Conservation (phyloP, 2,113 vertebrate genomes). For the Vicugna pacos region DNA sequence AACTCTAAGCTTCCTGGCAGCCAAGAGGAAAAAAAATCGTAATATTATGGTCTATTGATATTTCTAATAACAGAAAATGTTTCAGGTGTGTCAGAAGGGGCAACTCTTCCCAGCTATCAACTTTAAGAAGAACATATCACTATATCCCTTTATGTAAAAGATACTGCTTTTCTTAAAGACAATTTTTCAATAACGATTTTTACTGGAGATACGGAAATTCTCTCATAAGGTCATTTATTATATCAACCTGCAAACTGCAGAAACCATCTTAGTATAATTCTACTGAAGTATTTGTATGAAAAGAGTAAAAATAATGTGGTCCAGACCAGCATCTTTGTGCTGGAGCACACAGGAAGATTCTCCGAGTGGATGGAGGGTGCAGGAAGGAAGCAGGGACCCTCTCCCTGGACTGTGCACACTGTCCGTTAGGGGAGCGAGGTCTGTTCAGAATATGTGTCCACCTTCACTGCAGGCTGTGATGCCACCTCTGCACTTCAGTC, state of each 20-base stretch:
- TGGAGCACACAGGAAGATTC: too few relatives aligned
- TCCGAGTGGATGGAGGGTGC: accelerated
- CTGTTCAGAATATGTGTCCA: accelerated
- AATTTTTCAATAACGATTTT: background rate
- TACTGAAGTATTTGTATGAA: background rate
- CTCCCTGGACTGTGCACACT: too few relatives aligned
- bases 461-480: accelerated
- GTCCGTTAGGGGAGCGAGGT: background rate
- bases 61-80: background rate
- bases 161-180: background rate
- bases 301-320: background rate
- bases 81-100: background rate
- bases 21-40: background rate
- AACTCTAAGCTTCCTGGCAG: background rate
- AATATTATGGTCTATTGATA: background rate
- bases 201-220: background rate
- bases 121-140: background rate
- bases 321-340: background rate
- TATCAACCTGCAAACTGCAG: background rate
- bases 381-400: background rate
- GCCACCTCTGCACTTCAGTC: background rate
- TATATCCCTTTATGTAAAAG: background rate
- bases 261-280: background rate
- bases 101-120: background rate
- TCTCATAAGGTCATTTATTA: background rate